Base-by-base conservation (phyloP, 2,888 invertebrate genomes). In the Tetheella fluctuosa region DNA sequence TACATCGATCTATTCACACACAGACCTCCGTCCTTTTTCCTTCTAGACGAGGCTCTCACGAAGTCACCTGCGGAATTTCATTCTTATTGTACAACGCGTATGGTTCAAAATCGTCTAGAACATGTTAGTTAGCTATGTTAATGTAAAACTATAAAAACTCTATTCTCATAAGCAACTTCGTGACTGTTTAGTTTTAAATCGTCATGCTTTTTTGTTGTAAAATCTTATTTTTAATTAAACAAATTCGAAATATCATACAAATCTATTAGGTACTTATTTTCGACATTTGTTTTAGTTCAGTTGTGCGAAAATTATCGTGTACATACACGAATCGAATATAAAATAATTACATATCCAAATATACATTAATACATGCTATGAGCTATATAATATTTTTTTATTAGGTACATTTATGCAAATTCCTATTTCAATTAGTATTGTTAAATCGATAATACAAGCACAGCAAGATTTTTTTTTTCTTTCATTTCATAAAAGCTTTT, bases 61-160 rank as follows among this genome's bases (percentile, higher is more conserved):
- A 91, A 92, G 91, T 93, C 92, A 92, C 92, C 92, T 93, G 91
- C 83, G 91, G 90, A 88, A 91, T 88, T 85, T 80, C 84, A 77
- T 83, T 82, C 79, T 81, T 77, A 82, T 75, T 83, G 74, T 84
- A 83, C 75, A 52, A 65, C 62, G 28, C 58, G 71, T 79, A 84
- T 69, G 72, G 74, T 76, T 77, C 69, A 81, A 76, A 71, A 64
- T 78, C 61, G 69, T 65, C 73, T 77, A 65, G 63, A 55, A 64
- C 61, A 20, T 64, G 81, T 84, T 83, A 84, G 83, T 86, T 79
- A 58, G 59, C 81, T 83, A 84, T 74, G 86, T 90, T 90, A 90
- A 76, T 74, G 28, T 60, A 75, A 78, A 74, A 55, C 64, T 53
- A 67, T 65, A 60, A 61, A 72, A 72, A 71, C 64, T 52, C 59